Evolutionary conservation across 2,113 vertebrate genomes (phyloP).

Genomic region (Otolemur garnettii): DNA sequence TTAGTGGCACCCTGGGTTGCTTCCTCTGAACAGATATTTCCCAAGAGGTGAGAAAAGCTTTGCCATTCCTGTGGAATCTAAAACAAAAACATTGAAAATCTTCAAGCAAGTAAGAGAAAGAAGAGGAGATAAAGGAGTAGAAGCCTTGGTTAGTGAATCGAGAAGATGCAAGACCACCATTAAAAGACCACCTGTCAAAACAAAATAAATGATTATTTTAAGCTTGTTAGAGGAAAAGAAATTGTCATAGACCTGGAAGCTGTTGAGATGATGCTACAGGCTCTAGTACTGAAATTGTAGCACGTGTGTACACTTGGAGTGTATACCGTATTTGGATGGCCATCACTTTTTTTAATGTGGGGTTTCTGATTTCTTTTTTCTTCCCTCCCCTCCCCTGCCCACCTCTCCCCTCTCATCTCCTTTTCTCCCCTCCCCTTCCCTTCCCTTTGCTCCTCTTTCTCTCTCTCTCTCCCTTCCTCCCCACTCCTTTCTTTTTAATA

Average conservation of each 20-base stretch:
- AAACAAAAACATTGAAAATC: constrained; percentile 87
- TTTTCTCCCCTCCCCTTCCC: background rate
- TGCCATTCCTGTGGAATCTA: constrained; percentile 84
- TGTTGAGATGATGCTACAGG: background rate
- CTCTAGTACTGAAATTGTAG: constrained; percentile 52
- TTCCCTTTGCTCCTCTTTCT: fast-evolving
- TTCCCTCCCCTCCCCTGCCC: background rate
- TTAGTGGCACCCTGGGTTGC: constrained; percentile 83
- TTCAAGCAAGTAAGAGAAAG: constrained; percentile 81
- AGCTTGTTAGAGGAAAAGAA: constrained; percentile 67
- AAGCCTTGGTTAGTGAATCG: constrained; percentile 64
- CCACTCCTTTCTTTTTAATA: background rate
- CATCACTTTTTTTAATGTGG: background rate
- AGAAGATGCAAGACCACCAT: constrained; percentile 55
- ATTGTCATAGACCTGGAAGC: constrained; percentile 2
- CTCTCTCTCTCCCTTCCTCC: no score
- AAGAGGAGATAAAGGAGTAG: constrained; percentile 70
- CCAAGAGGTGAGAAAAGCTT: constrained; percentile 87
- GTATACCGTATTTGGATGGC: background rate
- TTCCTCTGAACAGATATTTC: constrained; percentile 82
- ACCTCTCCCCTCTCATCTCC: no score
- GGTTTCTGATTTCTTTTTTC: background rate
- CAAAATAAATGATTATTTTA: constrained; percentile 74
- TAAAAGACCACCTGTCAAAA: constrained; percentile 85
- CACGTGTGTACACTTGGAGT: background rate